Percentiles rank a stretch among this genome's conserved stretches.
These are phyloP conservation scores for Sarcophaga carnaria DNA, from an alignment of 2,888 invertebrate genomes.

Conservation along the genomic window DNA sequence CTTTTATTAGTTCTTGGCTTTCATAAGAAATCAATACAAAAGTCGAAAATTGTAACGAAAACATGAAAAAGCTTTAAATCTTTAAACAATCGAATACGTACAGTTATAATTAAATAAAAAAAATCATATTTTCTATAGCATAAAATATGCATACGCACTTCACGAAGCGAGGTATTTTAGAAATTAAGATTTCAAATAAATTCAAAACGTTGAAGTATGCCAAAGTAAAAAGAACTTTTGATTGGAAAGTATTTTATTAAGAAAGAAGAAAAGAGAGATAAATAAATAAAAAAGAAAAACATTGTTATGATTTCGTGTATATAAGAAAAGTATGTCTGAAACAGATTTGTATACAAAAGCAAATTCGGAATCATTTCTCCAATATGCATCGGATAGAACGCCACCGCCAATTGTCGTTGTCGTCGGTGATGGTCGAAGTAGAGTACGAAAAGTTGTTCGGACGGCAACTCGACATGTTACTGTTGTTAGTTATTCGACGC, in stretches of 20 bases:
- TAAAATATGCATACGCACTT: background rate
- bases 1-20: no score
- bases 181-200: conserved; percentile 29
- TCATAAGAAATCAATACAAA: no score
- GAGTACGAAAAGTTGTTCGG: conserved; percentile 81
- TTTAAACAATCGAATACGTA: background rate
- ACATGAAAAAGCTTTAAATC: no score
- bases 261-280: conserved; percentile 19
- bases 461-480: conserved; percentile 82
- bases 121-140: background rate
- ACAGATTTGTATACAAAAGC: conserved; percentile 74
- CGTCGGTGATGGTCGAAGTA: conserved; percentile 81
- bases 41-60: no score
- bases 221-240: conserved; percentile 46
- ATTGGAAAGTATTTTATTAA: conserved; percentile 42
- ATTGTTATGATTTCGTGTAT: conserved; percentile 21
- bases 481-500: conserved; percentile 81
- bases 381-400: conserved; percentile 79
- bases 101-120: background rate
- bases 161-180: background rate
- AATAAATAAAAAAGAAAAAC: conserved; percentile 2
- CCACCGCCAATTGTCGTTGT: conserved; percentile 81
- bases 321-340: conserved; percentile 75
- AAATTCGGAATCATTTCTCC: conserved; percentile 79
- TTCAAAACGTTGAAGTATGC: conserved; percentile 19